Conservation (phyloP, 2,888 invertebrate species). For the Beris chalybata region DNA sequence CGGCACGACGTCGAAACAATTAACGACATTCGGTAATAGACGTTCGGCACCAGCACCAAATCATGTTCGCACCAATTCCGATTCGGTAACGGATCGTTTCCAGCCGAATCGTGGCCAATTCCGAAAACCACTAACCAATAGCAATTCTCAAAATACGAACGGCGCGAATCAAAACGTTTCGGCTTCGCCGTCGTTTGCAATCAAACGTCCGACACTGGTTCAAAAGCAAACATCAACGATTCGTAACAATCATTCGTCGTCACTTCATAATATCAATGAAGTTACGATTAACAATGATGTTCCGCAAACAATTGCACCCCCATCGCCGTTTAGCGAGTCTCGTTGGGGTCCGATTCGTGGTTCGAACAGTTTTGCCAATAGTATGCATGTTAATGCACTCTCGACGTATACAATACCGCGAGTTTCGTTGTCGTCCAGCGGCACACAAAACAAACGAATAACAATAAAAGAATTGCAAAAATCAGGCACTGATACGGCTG, state of each 20-base stretch:
- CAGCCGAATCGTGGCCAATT: conserved; percentile 18
- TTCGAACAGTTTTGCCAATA: conserved; percentile 56
- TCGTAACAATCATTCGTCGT: conserved; percentile 45
- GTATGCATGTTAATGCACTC: conserved; percentile 37
- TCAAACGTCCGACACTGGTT: conserved; percentile 51
- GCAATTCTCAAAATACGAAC: conserved; percentile 5
- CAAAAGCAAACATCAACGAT: conserved; percentile 42
- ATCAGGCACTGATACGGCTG: conserved; percentile 18
- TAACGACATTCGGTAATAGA: conserved; percentile 46
- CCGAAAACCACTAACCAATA: conserved; percentile 37
- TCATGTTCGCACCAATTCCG: conserved; percentile 37
- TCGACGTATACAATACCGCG: conserved; percentile 42
- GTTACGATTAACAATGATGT: conserved; percentile 17
- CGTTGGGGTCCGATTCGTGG: conserved; percentile 60
- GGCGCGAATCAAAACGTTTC: conserved; percentile 15
- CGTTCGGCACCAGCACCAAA: conserved; percentile 26
- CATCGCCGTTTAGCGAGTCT: conserved; percentile 13
- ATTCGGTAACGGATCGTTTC: conserved; percentile 21
- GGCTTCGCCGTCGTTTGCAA: conserved; percentile 50
- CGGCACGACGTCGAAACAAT: conserved; percentile 15
- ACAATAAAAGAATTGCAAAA: conserved; percentile 16
- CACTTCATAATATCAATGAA: conserved; percentile 51
- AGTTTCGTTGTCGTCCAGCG: conserved; percentile 34
- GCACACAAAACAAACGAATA: conserved; percentile 22
- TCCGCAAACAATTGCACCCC: not conserved